Base-by-base conservation (phyloP, 2,888 invertebrate genomes). In the Lasioglossum marginatum region DNA sequence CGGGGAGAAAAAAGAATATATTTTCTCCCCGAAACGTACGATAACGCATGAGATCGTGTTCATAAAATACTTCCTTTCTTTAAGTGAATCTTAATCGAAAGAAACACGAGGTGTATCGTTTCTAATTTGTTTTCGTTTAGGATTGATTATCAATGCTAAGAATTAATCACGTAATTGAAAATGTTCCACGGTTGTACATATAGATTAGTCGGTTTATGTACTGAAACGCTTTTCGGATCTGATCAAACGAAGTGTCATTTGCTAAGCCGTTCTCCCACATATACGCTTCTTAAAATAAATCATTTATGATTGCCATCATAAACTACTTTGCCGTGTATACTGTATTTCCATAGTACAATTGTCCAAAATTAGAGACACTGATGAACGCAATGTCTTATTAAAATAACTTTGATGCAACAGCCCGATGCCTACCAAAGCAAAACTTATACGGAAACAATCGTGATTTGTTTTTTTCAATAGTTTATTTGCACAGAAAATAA, bases 281-380 rank as follows among this genome's bases (percentile, higher is more conserved):
- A 82, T 85, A 87, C 70, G 40, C 31, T 72, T 78, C 77, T 78
- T 79, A 87, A 88, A 87, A 88, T 88, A 87, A 88, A 85, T 85
- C 73, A 84, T 88, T 78, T 81, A 86, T 86, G 82, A 88, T 88
- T 85, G 88, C 83, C 81, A 83, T 83, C 82, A 83, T 88, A 78
- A 81, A 86, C 78, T 83, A 79, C 75, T 77, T 66, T 78, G 77
- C 79, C 79, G 83, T 85, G 82, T 85, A 79, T 84, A 77, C 78
- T 84, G 79, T 78, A 70, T 81, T 71, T 79, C 85, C 83, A 82
- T 83, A 85, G 79, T 83, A 83, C 81, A 83, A 86, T 87, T 84
- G 79, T 86, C 83, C 75, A 88, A 89, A 88, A 89, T 90, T 89
- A 89, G 88, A 89, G 88, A 90, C 89, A 89, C 77, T 78, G 89